A percentile compares a stretch with the other conserved stretches of the same genome.
phyloP scores from a whole-genome alignment of 2,797 vertebrate species.

The Saguinus oedipus region DNA sequence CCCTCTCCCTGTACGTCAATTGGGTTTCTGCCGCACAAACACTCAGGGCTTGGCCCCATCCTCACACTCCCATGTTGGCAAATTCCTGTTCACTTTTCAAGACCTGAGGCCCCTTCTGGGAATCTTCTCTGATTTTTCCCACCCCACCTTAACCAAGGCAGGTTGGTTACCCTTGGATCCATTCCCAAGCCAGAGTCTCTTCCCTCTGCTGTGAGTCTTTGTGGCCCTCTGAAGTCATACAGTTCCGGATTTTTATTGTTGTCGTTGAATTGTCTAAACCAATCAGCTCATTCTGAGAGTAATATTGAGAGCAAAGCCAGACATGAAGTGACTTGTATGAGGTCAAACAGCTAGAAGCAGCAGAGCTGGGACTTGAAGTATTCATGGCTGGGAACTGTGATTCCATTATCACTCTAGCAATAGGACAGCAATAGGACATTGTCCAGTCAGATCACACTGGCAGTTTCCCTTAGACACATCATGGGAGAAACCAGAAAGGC shows the following conservation, averaged over 20 bases:
- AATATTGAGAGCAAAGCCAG: background rate
- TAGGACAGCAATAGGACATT: background rate
- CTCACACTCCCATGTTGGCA: background rate
- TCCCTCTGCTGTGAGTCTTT: background rate
- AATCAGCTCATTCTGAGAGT: background rate
- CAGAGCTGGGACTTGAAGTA: background rate
- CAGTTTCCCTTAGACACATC: background rate
- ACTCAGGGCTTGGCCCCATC: background rate
- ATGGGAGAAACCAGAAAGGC: background rate
- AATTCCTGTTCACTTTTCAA: background rate
- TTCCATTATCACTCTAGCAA: background rate
- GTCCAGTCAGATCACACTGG: background rate
- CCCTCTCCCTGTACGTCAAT: background rate
- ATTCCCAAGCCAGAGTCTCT: background rate
- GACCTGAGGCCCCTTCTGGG: background rate
- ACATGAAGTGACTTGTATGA: background rate
- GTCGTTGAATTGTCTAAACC: background rate
- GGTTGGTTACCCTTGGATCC: background rate
- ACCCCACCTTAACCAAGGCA: background rate
- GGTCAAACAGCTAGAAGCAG: background rate
- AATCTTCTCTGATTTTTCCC: background rate
- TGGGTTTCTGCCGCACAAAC: background rate
- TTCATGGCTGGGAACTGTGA: background rate
- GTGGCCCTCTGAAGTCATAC: background rate
- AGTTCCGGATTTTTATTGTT: background rate